Percentiles rank a stretch among this genome's conserved stretches.
These are phyloP conservation scores for Characodon lateralis DNA, from an alignment of 2,797 vertebrate genomes.

Conservation along the genomic window DNA sequence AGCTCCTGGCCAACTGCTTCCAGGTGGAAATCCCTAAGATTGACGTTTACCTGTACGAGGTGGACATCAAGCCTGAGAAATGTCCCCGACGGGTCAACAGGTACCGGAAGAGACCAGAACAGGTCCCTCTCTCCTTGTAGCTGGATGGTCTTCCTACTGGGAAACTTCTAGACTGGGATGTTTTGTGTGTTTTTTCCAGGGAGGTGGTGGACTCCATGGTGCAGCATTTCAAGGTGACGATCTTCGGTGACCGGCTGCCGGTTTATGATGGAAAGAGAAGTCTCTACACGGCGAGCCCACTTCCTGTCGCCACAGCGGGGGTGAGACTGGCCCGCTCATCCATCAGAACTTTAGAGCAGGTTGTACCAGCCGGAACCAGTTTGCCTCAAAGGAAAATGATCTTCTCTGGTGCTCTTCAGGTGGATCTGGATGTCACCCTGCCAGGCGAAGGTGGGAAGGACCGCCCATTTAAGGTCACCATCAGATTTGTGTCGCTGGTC, in stretches of 20 bases:
- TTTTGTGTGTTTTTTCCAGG: conserved; percentile 70
- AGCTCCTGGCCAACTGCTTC: conserved; percentile 98
- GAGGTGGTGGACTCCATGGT: conserved; percentile 99
- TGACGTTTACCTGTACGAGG: conserved; percentile 97
- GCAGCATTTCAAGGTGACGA: conserved; percentile 98
- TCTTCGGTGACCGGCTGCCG: conserved; percentile 95
- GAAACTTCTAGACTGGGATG: neutral
- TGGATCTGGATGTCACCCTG: conserved; percentile 96
- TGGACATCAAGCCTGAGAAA: conserved; percentile 98
- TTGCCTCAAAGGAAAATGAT: neutral
- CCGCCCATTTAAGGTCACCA: conserved; percentile 95
- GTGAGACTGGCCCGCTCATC: conserved; percentile 70
- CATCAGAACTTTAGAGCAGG: too few species aligned
- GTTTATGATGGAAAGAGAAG: conserved; percentile 98
- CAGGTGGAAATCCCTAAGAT: conserved; percentile 99
- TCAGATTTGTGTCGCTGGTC: conserved; percentile 94
- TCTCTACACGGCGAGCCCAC: conserved; percentile 94
- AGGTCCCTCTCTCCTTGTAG: too few species aligned
- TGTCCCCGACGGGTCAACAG: conserved; percentile 98
- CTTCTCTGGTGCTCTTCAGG: conserved; percentile 72
- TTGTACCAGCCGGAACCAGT: neutral
- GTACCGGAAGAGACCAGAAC: conserved; percentile 60
- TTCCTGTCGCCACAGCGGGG: conserved; percentile 92
- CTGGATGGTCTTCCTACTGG: too few species aligned
- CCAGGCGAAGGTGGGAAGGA: conserved; percentile 98